Evolutionary conservation across 2,113 vertebrate species (phyloP), one percentile per base, ranked within the genome.

Genomic region (Pleuronectes platessa): DNA sequence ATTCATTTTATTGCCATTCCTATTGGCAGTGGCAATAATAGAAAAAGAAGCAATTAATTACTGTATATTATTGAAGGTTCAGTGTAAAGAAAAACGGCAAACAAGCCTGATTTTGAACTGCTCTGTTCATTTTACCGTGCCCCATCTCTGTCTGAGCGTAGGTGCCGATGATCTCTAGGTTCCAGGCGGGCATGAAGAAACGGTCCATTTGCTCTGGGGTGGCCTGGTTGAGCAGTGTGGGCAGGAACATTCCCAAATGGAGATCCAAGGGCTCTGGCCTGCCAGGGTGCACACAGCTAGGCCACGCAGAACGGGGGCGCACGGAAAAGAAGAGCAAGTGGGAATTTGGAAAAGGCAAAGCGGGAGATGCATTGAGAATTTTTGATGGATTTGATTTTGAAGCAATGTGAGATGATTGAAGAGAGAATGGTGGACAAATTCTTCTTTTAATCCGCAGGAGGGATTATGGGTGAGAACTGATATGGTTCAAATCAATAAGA

Each of bases 61-160:
- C 24, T 3, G 15, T 45, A n/a, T 13, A 59, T 4, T 31, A 64
- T n/a, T 12, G 18, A 63, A 27, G 5, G 5, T 49, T 58, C 20
- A 24, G 26, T 13, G 6, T 53, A 53, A 18, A 53, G 7, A n/a
- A 18, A 18, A 31, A 31, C 31, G 4, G 6, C 31, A 7, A 31
- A 6, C 51, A 9, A 11, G 45, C 45, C 45, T 47, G 45, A 47
- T 14, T 14, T 17, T 17, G 45, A 47, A 47, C 76, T 55, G 59
- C 59, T 31, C 31, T 61, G 58, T 66, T 70, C 0, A 70, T 81
- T 93, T 92, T 99, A 99, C 98, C 98, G 95, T 99, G 98, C 90
- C 98, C 98, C 93, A 99, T 98, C 93, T 99, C 98, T 86, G 98
- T 99, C 94, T 99, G 98, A 26, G 98, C 98, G 82, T 99, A 99